Conservation (phyloP, 2,888 invertebrate species). For the Penaeus monodon region DNA sequence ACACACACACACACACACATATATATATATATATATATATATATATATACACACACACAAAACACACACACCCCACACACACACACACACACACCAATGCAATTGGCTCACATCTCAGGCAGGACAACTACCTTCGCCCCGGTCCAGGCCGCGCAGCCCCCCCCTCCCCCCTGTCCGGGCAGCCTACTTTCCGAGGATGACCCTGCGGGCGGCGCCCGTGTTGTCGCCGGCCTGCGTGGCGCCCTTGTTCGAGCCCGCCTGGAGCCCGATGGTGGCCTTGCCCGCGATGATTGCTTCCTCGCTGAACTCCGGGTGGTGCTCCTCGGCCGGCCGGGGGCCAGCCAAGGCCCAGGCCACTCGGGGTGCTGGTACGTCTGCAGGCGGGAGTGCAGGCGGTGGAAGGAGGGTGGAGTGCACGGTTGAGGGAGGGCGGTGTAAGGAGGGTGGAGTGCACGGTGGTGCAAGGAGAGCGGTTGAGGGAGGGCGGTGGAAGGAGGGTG, state of each 20-base stretch:
- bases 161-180: not conserved
- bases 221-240: slow-evolving; percentile 92
- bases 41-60: no score
- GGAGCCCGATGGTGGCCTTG: slow-evolving; percentile 90
- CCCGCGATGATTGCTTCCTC: slow-evolving; percentile 92
- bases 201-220: slow-evolving; percentile 90
- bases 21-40: no score
- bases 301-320: slow-evolving; percentile 93
- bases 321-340: slow-evolving; percentile 94
- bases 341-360: slow-evolving; percentile 86
- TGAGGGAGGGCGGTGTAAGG: not conserved
- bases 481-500: no score
- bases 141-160: not conserved
- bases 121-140: not conserved
- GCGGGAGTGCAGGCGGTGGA: not conserved
- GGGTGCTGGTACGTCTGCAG: slow-evolving; percentile 86
- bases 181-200: slow-evolving; percentile 88
- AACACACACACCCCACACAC: no score
- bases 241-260: slow-evolving; percentile 96
- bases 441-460: not conserved
- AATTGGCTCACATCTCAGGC: no score
- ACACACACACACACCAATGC: no score
- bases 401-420: not conserved
- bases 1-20: no score
- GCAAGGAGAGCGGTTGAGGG: not conserved